Base-by-base conservation (phyloP, 2,888 invertebrate genomes). In the Neoitamus cyanurus region DNA sequence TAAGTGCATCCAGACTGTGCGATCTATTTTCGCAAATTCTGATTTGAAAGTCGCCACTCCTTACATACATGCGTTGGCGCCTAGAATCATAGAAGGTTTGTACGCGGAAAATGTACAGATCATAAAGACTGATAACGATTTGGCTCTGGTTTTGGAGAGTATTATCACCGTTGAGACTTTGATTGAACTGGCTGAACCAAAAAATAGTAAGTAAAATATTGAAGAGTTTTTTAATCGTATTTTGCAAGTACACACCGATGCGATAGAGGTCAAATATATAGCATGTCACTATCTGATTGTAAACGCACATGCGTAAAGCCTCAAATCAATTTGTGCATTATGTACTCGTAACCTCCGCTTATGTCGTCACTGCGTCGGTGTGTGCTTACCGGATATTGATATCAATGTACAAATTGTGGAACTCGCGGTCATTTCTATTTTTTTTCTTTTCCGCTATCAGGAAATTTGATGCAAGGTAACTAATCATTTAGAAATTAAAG, bases 31-130 rank as follows among this genome's bases (percentile, higher is more conserved):
- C 89, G 92, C 94, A 69, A 95, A 95, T 89, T 93, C 94, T 2
- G 95, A 96, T 87, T 92, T 94, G 77, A 92, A 92, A 85, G 94
- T 96, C 31, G 94, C 95, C 46, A 94, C 95, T 4, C 95, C 96
- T 0, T 97, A 96, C 88, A 96, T 97, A 87, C 96, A 96, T 88
- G 94, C 95, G 0, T 91, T 97, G 86, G 96, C 96, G 6, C 96
- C 97, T 3, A 93, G 95, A 87, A 92, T 97, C 83, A 94, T 97
- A 42, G 95, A 96, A 90, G 94, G 94, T 88, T 92, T 96, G 73
- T 94, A 95, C 89, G 92, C 93, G 7, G 94, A 95, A 82, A 91
- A 92, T 78, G 93, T 94, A 69, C 93, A 93, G 86, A 92, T 92
- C 87, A 93, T 94, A 9, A 90, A 92, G 84, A 93, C 93, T 11